Base-by-base conservation (phyloP, 2,113 vertebrate species). In the Carettochelys insculpta region DNA sequence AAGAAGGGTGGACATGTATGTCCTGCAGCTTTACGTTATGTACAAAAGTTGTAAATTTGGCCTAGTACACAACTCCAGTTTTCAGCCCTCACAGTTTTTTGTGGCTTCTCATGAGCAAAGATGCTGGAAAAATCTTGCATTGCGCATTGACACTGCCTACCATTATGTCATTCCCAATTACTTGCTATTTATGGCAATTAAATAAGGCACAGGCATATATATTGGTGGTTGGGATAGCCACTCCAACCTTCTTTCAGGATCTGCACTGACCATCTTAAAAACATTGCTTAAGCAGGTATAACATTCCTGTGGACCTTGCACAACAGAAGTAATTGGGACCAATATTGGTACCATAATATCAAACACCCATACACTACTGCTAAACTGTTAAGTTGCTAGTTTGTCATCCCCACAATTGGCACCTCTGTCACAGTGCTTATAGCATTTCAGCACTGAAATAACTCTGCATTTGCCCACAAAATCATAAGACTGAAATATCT, bases 21-120 rank as follows among this genome's bases (percentile, higher is more conserved):
- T 76, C 6, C 8, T 53, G 41, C 25, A 24, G 17, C 53, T 43
- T 77, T n/a, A n/a, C 0, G 0, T 11, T 27, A 80, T 1, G 4
- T 11, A 3, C 10, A 50, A 56, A 71, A 27, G 4, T 48, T 11
- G 4, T 3, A 81, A 83, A 13, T 71, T 61, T 81, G 11, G 4
- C 0, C 19, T 50, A 27, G n/a, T 50, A 24, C 45, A 50, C 34
- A 87, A 1, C 16, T 81, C 47, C 31, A 54, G 1, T 2, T 0
- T 75, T 0, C 52, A 11, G 31, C 12, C 19, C 4, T 48, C 2
- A 84, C 22, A 68, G 43, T 5, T 14, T n/a, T 73, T 45, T 22
- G 7, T 11, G 20, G 29, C 1, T 68, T 29, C 10, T 86, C 29
- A 34, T 1, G 0, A 0, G 0, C 3, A 41, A 48, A 17, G 24